phyloP scores from a whole-genome alignment of 2,888 invertebrate genomes.

The Cataglyphis livida region DNA sequence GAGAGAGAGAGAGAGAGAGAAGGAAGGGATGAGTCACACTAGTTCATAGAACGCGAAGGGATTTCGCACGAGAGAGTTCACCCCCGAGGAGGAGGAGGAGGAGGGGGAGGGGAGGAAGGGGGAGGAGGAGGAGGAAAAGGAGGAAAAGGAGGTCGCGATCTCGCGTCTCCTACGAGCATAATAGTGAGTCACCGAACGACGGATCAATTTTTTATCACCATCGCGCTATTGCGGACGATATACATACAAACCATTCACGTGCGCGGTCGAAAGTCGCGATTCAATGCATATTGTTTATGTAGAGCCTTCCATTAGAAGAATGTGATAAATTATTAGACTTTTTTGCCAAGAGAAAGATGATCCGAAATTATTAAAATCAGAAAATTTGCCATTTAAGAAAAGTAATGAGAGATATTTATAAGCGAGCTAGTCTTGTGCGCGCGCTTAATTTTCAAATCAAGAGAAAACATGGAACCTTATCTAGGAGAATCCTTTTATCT shows the following conservation, averaged over 20 bases:
- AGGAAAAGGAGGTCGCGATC: constrained; percentile 36
- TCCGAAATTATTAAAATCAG: not conserved
- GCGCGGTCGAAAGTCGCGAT: not conserved
- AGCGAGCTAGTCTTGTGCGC: not conserved
- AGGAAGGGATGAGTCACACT: constrained; percentile 69
- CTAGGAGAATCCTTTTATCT: constrained; percentile 82
- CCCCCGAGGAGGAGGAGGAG: constrained; percentile 53
- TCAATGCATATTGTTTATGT: not conserved
- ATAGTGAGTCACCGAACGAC: constrained; percentile 66
- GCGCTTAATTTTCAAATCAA: not conserved
- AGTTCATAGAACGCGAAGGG: constrained; percentile 61
- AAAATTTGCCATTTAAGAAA: not conserved
- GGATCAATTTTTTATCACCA: constrained; percentile 61
- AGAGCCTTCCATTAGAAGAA: not conserved
- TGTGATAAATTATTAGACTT: not conserved
- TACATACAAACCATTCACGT: not conserved
- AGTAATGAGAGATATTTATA: not conserved
- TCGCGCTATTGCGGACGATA: constrained; percentile 21
- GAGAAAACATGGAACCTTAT: constrained; percentile 75
- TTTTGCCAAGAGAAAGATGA: not conserved
- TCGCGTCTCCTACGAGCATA: constrained; percentile 61
- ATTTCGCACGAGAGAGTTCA: constrained; percentile 62
- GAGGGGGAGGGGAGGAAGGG: not conserved
- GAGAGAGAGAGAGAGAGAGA: constrained; percentile 55
- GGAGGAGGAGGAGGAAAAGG: not conserved